Evolutionary conservation across 2,113 vertebrate genomes (phyloP), one percentile per base, ranked within the genome.

Genomic region (Acanthochromis polyacanthus): DNA sequence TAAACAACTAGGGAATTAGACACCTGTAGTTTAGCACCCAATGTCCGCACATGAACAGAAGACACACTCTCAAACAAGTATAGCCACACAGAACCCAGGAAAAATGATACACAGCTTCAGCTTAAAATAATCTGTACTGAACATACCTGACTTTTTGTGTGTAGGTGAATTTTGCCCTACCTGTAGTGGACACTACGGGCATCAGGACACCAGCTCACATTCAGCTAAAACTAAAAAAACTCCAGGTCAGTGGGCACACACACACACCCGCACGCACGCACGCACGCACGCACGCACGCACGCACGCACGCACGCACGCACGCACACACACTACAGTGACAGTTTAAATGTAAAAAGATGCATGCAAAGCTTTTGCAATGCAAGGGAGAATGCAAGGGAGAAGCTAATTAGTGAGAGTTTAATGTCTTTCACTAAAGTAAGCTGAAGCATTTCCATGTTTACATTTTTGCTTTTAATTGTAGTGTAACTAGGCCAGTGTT

Each of bases 171-270:
- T 84, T 71, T 0, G 82, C 92, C 30, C 78, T 88, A 38, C 91
- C 93, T 1, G 68, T 75, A 0, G 91, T 96, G 53, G 88, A 95
- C 69, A 95, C 89, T 12, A 93, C 76, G 52, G 93, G 93, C 0
- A 32, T 51, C 19, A 86, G 56, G 60, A 91, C 88, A 0, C 95
- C 93, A 1, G 67, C 71, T 22, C 95, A 95, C 60, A 20, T 95
- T 23, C 92, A 93, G 25, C 84, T 95, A 25, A 96, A 96, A 48
- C 88, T 93, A 17, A 96, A 96, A 52, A 94, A 92, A 78, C 64
- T 75, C 1, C 82, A 86, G 91, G 92, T 93, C 8, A 71, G 67
- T 51, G 19, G 1, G 61, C 20, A 67, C 60, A 71, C 20, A 20
- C 36, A 65, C 62, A 76, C 20, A 48, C 71, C n/a, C 48, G n/a